Evolutionary conservation across 2,113 vertebrate species (phyloP), one percentile per base, ranked within the genome.

Genomic region (Eretmochelys imbricata): DNA sequence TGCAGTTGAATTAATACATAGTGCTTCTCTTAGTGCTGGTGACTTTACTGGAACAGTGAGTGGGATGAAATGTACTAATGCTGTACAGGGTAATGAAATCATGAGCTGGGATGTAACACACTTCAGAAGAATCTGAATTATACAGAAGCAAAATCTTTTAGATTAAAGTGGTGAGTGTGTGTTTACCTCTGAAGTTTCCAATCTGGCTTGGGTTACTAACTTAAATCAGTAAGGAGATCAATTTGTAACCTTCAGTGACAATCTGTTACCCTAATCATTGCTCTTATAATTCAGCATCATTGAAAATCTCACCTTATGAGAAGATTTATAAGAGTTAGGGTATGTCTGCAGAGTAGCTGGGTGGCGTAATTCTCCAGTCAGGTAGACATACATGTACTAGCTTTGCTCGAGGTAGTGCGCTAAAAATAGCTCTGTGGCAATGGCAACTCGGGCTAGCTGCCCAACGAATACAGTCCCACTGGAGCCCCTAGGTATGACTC

Each of bases 401-500:
- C 65, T 72, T 72, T 38, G n/a, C 13, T 72, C 16, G n/a, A 38
- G 19, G 9, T 38, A 38, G 65, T 72, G 17, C 4, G 8, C 17
- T 38, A 38, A 69, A 69, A 69, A 69, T 14, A 69, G 35, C 65
- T 38, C 65, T 22, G n/a, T 72, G n/a, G 9, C n/a, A 9, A 22
- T 5, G 19, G 9, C n/a, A 22, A 20, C 65, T 72, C 10, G 5
- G 57, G 65, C 65, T 72, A 38, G 65, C 35, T 20, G 10, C 65
- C n/a, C 8, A 10, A 72, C 8, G n/a, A 38, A 38, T 22, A 10
- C 17, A 69, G 19, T 72, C 65, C n/a, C 35, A 72, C n/a, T 72
- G 65, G 65, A 5, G 2, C 2, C 5, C 10, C 35, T n/a, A 38
- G 65, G 8, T 69, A n/a, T 7, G 54, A 5, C 4, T 1, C 5